Evolutionary conservation across 1,140 invertebrate species (phyloP).

Genomic region (Drosophila baimaii): DNA sequence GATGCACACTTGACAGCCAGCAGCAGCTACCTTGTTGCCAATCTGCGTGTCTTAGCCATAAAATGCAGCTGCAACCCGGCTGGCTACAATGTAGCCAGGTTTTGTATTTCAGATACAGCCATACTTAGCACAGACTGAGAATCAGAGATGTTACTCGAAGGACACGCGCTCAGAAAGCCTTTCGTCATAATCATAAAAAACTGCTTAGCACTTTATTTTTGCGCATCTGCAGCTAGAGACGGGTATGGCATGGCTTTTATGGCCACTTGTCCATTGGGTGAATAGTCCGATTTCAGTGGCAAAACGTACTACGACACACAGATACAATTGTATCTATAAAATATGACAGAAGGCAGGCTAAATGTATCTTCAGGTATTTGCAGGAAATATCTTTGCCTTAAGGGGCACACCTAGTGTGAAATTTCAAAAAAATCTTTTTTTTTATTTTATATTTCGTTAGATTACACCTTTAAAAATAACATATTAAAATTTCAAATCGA

Average conservation of each 20-base stretch:
- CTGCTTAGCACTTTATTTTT: conserved; percentile 65
- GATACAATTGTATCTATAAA: not conserved
- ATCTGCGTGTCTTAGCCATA: conserved; percentile 1
- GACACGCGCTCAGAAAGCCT: conserved; percentile 36
- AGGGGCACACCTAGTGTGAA: too few species aligned
- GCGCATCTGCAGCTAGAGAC: conserved; percentile 4
- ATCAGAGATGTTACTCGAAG: not conserved
- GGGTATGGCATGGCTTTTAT: conserved; percentile 43
- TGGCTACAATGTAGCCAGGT: conserved; percentile 15
- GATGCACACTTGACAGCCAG: not conserved
- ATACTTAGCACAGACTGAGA: not conserved
- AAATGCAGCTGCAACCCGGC: conserved; percentile 7
- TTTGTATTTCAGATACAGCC: not conserved
- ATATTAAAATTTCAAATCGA: too few species aligned
- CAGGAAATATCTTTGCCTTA: too few species aligned
- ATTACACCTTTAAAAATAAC: too few species aligned
- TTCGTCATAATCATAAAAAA: conserved; percentile 72
- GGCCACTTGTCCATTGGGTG: conserved; percentile 46
- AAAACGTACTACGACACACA: not conserved
- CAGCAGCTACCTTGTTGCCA: conserved; percentile 27
- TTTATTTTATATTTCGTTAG: too few species aligned
- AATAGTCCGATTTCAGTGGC: conserved; percentile 51
- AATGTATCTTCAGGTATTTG: not conserved
- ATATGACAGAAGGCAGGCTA: too few species aligned
- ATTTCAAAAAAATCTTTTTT: too few species aligned